phyloP scores from a whole-genome alignment of 1,140 invertebrate species.

The Oryctes rhinoceros region DNA sequence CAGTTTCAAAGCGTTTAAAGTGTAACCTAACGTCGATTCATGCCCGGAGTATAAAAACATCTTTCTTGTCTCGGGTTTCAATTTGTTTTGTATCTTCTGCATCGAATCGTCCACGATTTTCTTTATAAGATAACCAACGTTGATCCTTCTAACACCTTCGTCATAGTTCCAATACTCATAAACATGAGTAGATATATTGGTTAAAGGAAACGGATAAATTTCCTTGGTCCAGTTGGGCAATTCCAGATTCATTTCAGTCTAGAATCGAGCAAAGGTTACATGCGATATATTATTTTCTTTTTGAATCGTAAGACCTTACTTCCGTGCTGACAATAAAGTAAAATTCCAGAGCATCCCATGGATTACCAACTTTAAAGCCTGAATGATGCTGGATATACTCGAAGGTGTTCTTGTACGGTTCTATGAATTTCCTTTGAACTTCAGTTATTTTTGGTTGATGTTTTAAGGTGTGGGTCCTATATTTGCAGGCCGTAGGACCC shows the following conservation, averaged over 20 bases:
- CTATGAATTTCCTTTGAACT: conserved; percentile 48
- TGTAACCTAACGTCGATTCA: conserved; percentile 72
- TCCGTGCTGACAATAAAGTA: conserved; percentile 54
- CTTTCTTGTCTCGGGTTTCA: conserved; percentile 59
- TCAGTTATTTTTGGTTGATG: conserved; percentile 41
- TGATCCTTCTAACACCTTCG: conserved; percentile 42
- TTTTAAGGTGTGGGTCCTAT: conserved; percentile 40
- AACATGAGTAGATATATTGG: conserved; percentile 45
- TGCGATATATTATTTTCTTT: too few species aligned
- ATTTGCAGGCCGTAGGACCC: conserved; percentile 43
- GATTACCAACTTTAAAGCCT: conserved; percentile 49
- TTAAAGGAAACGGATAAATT: conserved; percentile 52
- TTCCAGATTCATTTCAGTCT: conserved; percentile 50
- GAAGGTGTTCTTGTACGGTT: conserved; percentile 49
- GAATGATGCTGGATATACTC: conserved; percentile 51
- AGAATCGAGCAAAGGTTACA: conserved; percentile 7
- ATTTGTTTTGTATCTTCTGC: conserved; percentile 57
- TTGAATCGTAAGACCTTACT: neutral
- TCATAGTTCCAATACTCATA: conserved; percentile 51
- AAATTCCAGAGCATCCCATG: conserved; percentile 47
- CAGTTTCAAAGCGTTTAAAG: conserved; percentile 69
- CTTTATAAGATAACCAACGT: conserved; percentile 47
- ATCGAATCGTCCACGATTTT: conserved; percentile 63
- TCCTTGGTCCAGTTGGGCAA: conserved; percentile 55
- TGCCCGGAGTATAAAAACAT: conserved; percentile 70